phyloP scores from a whole-genome alignment of 2,888 invertebrate genomes.

The Cheilosia grossa region DNA sequence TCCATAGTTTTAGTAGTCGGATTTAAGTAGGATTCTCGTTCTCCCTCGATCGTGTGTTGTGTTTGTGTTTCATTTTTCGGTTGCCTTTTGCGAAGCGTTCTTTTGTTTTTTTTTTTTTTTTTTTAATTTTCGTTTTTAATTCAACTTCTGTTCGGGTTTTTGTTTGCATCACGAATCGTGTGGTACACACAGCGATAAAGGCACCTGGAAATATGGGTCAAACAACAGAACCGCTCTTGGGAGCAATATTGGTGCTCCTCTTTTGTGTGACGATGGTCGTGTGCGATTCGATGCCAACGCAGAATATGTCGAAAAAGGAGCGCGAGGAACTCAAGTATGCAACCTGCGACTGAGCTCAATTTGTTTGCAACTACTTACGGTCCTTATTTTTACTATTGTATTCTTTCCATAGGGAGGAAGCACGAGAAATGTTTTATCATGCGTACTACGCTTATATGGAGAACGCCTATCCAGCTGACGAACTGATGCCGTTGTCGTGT shows the following conservation, averaged over 20 bases:
- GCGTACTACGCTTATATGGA: conserved; percentile 98
- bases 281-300: conserved; percentile 79
- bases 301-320: conserved; percentile 87
- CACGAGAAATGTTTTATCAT: conserved; percentile 98
- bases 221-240: conserved; percentile 42
- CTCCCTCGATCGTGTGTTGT: conserved; percentile 46
- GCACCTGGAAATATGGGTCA: conserved; percentile 47
- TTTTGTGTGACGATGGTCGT: conserved; percentile 50
- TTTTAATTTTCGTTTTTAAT: conserved; percentile 10
- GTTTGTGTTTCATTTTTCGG: conserved; percentile 41
- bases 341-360: neutral
- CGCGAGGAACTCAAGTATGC: conserved; percentile 87
- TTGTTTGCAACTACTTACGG: conserved; percentile 18
- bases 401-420: conserved; percentile 89
- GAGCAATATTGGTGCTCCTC: conserved; percentile 41
- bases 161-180: conserved; percentile 19
- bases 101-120: conserved; percentile 16
- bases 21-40: conserved; percentile 65
- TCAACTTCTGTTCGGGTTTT: conserved; percentile 14
- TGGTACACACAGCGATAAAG: conserved; percentile 9
- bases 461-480: conserved; percentile 99
- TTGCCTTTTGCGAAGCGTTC: conserved; percentile 33
- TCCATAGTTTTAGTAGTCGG: conserved; percentile 66
- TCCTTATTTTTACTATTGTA: neutral
- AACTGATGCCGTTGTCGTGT: conserved; percentile 98